Conservation (phyloP, 2,888 invertebrate genomes). For the Philaethria dido region DNA sequence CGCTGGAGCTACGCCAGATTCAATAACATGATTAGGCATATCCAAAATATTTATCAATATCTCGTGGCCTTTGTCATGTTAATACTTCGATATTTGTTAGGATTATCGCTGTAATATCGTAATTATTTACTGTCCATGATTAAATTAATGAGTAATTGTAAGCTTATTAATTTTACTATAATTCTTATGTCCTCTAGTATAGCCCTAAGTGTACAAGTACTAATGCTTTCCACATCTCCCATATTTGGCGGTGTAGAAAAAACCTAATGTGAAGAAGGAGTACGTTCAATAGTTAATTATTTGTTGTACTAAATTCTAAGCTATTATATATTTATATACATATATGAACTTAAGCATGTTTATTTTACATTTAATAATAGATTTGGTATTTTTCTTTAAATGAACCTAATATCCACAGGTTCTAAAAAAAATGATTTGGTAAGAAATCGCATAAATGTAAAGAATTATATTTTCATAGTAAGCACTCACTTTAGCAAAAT, state of each 20-base stretch:
- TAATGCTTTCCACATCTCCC: too few species aligned
- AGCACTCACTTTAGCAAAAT: conserved; percentile 13
- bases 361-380: too few species aligned
- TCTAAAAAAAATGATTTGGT: not conserved
- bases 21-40: conserved; percentile 56
- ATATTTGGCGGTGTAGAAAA: too few species aligned
- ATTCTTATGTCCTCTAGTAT: too few species aligned
- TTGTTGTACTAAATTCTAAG: too few species aligned
- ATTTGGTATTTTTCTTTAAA: too few species aligned
- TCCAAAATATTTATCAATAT: conserved; percentile 50
- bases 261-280: too few species aligned
- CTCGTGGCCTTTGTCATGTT: conserved; percentile 39
- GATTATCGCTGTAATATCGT: conserved; percentile 17
- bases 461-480: conserved; percentile 9
- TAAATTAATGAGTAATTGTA: not conserved
- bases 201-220: too few species aligned
- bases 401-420: not conserved
- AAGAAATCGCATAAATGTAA: conserved; percentile 15
- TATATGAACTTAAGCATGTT: too few species aligned
- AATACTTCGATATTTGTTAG: conserved; percentile 29
- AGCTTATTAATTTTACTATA: not conserved
- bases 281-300: too few species aligned
- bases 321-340: too few species aligned
- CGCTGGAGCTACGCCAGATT: conserved; percentile 64
- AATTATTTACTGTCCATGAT: not conserved